Evolutionary conservation across 2,888 invertebrate species (phyloP), one percentile per base, ranked within the genome.

Genomic region (Rotaria magnacalcarata): DNA sequence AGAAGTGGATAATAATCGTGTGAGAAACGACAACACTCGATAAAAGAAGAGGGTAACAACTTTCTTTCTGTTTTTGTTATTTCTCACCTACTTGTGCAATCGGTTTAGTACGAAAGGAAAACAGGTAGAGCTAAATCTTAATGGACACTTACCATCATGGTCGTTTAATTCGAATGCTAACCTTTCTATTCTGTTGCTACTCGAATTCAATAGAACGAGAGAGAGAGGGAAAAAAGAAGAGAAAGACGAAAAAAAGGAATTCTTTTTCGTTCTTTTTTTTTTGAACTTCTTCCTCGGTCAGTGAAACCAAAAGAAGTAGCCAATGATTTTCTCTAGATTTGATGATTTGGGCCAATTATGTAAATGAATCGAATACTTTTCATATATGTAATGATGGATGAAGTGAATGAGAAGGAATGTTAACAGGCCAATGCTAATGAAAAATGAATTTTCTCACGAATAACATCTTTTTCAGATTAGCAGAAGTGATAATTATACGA

Each of bases 41-140:
- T 34, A 67, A 56, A 56, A 56, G 24, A 56, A 67, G 34, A 67
- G 67, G 5, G 24, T 67, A 67, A 67, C 34, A 67, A 67, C 5
- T 41, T 67, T 16, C 34, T 27, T 14, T 67, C 34, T 67, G 67
- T 67, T 67, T 67, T 27, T 67, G 67, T 67, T 67, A 67, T 67
- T 67, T 67, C 67, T 67, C 67, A 67, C 67, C 27, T 67, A 34
- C 34, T 41, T 67, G 34, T 67, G 16, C 67, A 67, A 67, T 67
- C 67, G 52, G 52, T 52, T 52, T 67, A 67, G 34, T 27, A 67
- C 14, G 67, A 50, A 7, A 24, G 24, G 24, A 24, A 19, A 67
- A 14, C 21, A 54, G 21, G 10, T 54, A 21, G 10, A 4, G 4
- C 19, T 19, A 2, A 21, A 6, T 21, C 16, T 54, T 11, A 52